Percentiles rank a stretch among this genome's conserved stretches.
Conservation (phyloP, 2,797 vertebrate species). For the Sebastolobus alascanus region DNA sequence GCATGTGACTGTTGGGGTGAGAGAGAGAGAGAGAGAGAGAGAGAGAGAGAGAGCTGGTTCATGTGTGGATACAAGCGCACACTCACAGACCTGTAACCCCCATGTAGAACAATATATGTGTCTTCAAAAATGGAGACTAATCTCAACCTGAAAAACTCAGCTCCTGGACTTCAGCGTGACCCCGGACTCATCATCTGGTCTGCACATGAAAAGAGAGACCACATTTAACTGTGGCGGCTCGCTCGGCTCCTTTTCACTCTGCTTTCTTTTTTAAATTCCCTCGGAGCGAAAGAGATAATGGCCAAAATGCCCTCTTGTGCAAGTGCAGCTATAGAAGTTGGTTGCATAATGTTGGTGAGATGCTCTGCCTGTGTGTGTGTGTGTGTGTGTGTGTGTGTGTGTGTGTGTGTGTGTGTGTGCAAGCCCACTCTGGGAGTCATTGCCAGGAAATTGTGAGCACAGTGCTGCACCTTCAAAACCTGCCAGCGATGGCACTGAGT, state of each 20-base stretch:
- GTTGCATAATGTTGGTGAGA: constrained; percentile 82
- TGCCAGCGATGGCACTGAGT: constrained; percentile 65
- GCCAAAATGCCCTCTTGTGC: constrained; percentile 67
- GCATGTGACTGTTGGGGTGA: constrained; percentile 61
- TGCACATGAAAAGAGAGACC: constrained; percentile 41
- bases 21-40: constrained; percentile 11
- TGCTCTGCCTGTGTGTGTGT: constrained; percentile 54
- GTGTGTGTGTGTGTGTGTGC: constrained; percentile 27
- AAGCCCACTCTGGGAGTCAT: constrained; percentile 69
- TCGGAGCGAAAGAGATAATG: constrained; percentile 65
- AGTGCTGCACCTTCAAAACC: constrained; percentile 74
- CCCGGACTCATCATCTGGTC: constrained; percentile 53
- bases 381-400: constrained; percentile 42
- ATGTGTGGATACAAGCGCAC: constrained; percentile 40
- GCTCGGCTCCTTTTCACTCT: constrained; percentile 38
- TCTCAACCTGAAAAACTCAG: constrained; percentile 15
- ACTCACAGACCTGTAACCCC: constrained; percentile 46
- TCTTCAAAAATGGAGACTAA: constrained; percentile 61
- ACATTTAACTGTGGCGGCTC: constrained; percentile 40
- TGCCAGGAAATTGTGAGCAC: constrained; percentile 79
- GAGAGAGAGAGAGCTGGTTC: constrained; percentile 33
- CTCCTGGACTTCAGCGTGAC: constrained; percentile 42
- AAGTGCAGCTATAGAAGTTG: constrained; percentile 71
- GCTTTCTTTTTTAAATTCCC: constrained; percentile 43
- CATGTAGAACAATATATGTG: constrained; percentile 35